These are phyloP conservation scores for Tuta absoluta DNA, from an alignment of 2,888 invertebrate species.

Conservation along the genomic window DNA sequence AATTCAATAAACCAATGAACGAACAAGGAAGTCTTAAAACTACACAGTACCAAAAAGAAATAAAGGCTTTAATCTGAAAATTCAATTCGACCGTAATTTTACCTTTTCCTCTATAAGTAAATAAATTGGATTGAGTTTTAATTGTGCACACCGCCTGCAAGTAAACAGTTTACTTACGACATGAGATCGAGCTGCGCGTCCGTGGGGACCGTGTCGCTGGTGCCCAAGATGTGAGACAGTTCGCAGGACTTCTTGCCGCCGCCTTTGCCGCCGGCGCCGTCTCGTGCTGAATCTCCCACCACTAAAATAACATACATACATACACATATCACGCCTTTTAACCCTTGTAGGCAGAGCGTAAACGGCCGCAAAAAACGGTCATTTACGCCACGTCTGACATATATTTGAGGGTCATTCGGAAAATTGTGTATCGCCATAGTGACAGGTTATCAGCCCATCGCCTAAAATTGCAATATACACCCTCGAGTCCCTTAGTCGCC, in stretches of 20 bases:
- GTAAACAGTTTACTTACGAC: conserved; percentile 70
- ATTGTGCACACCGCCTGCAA: neutral
- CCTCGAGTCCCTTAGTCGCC: too few species aligned
- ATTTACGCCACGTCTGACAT: too few species aligned
- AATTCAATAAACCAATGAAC: conserved; percentile 8
- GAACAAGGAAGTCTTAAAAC: neutral
- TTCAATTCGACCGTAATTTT: too few species aligned
- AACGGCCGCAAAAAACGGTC: too few species aligned
- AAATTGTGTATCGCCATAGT: too few species aligned
- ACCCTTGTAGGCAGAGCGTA: too few species aligned
- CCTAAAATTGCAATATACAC: too few species aligned
- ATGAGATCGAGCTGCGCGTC: conserved; percentile 88
- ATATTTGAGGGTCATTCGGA: too few species aligned
- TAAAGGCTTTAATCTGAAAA: neutral
- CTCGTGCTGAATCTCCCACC: conserved; percentile 90
- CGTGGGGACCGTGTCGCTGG: conserved; percentile 88
- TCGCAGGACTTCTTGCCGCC: conserved; percentile 87
- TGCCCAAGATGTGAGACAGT: conserved; percentile 94
- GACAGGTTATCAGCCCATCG: too few species aligned
- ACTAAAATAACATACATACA: conserved; percentile 73
- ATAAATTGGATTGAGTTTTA: too few species aligned
- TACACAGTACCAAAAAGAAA: neutral
- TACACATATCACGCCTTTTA: too few species aligned
- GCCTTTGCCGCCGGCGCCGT: conserved; percentile 82
- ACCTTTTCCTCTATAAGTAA: too few species aligned